phyloP scores from a whole-genome alignment of 2,797 vertebrate genomes.

The Nothura maculosa region DNA sequence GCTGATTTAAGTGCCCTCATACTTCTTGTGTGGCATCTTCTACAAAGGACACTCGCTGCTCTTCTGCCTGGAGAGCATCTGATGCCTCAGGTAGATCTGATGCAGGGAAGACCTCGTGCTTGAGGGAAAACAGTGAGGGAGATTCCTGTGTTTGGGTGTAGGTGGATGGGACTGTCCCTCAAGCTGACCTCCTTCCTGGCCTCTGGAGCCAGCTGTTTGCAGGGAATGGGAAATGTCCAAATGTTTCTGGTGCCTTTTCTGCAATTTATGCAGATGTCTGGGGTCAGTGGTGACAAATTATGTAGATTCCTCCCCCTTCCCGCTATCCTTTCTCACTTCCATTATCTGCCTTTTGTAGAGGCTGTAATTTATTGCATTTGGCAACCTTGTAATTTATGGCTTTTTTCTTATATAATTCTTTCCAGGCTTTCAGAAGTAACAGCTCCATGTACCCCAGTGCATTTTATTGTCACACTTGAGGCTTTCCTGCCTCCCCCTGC shows the following conservation, averaged over 20 bases:
- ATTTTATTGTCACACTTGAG: constrained; percentile 73
- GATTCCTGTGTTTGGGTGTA: neutral
- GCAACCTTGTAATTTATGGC: constrained; percentile 80
- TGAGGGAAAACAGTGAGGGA: neutral
- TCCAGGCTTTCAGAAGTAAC: constrained; percentile 69
- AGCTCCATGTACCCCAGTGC: constrained; percentile 63
- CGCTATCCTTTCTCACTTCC: constrained; percentile 73
- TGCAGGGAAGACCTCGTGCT: accelerated
- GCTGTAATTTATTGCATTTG: constrained; percentile 83
- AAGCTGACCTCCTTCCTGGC: neutral
- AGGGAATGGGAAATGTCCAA: constrained; percentile 40
- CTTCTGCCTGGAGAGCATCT: neutral
- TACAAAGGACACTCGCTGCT: accelerated
- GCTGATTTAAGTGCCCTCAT: neutral
- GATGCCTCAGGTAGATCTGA: neutral
- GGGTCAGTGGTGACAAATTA: constrained; percentile 79
- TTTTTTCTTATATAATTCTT: constrained; percentile 71
- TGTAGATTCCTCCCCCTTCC: constrained; percentile 71
- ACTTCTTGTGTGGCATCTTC: neutral
- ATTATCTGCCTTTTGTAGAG: constrained; percentile 78
- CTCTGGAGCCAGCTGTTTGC: neutral
- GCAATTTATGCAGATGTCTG: constrained; percentile 71
- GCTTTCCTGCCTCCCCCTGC: constrained; percentile 65
- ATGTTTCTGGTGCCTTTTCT: constrained; percentile 60
- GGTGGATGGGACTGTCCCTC: neutral